Percentiles rank a stretch among this genome's conserved stretches.
phyloP scores from a whole-genome alignment of 2,888 invertebrate species.

The Galeruca laticollis region DNA sequence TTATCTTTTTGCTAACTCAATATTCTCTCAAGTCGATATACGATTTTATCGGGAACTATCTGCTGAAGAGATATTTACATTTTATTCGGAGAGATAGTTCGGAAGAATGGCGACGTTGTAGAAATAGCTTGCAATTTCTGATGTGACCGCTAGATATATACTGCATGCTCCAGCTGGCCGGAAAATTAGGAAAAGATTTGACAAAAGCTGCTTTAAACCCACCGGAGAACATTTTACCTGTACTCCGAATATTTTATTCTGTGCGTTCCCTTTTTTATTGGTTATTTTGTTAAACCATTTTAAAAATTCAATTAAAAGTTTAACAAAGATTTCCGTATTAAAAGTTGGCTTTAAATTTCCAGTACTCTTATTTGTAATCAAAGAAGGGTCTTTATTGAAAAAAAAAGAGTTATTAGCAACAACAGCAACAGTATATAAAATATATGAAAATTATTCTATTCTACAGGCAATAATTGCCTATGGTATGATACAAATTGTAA shows the following conservation, averaged over 20 bases:
- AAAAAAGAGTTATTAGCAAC: too few species aligned
- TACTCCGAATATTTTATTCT: constrained; percentile 15
- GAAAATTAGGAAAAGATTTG: constrained; percentile 52
- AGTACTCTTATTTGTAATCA: too few species aligned
- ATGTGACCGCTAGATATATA: constrained; percentile 43
- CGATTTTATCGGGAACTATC: constrained; percentile 16
- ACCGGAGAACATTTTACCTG: constrained; percentile 44
- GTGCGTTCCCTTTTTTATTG: background rate
- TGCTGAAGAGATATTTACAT: constrained; percentile 21
- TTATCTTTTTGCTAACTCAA: constrained; percentile 3
- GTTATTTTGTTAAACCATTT: background rate
- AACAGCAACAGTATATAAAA: too few species aligned
- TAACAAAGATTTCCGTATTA: too few species aligned
- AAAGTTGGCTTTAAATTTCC: too few species aligned
- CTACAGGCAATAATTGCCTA: too few species aligned
- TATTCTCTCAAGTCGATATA: background rate
- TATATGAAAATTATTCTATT: too few species aligned
- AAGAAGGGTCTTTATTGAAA: too few species aligned
- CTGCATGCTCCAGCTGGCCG: constrained; percentile 50
- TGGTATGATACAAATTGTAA: too few species aligned
- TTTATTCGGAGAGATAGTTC: constrained; percentile 15
- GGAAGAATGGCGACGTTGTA: constrained; percentile 27
- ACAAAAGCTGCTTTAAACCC: constrained; percentile 45
- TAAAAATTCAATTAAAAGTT: too few species aligned
- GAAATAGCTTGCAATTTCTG: constrained; percentile 45